Percentiles rank a stretch among this genome's conserved stretches.
These are phyloP conservation scores for Zosterops borbonicus DNA, from an alignment of 2,113 vertebrate genomes.

Conservation along the genomic window DNA sequence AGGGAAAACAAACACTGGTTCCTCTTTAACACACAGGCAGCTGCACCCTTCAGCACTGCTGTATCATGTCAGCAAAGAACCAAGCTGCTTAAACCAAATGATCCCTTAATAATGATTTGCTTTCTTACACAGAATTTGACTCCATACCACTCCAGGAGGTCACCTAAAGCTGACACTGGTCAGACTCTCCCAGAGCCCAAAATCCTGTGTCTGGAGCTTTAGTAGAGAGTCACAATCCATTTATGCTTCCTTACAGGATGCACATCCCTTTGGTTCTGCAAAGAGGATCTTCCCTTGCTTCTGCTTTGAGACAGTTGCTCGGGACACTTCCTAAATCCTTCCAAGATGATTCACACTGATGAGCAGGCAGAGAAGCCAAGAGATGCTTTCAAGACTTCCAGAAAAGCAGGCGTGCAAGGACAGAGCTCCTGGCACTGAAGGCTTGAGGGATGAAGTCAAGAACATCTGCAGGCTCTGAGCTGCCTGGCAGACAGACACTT, in stretches of 20 bases:
- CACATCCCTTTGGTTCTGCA: not conserved
- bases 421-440: not conserved
- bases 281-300: not conserved
- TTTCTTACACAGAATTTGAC: not conserved
- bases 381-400: not conserved
- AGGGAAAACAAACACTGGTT: not conserved
- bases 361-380: not conserved
- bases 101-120: not conserved
- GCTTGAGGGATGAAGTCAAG: not conserved
- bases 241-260: not conserved
- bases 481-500: not conserved
- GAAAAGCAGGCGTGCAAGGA: not conserved
- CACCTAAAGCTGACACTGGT: not conserved
- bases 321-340: not conserved
- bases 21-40: not conserved
- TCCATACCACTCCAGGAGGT: not conserved
- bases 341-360: not conserved
- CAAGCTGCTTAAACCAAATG: not conserved
- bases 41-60: not conserved
- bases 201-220: not conserved
- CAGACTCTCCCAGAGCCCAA: not conserved
- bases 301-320: not conserved
- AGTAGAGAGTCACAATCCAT: rapidly evolving
- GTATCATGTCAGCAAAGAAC: rapidly evolving
- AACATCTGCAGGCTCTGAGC: not conserved